A percentile compares a stretch with the other conserved stretches of the same genome.
phyloP scores from a whole-genome alignment of 2,888 invertebrate genomes.

The Eumerus sabulonum region DNA sequence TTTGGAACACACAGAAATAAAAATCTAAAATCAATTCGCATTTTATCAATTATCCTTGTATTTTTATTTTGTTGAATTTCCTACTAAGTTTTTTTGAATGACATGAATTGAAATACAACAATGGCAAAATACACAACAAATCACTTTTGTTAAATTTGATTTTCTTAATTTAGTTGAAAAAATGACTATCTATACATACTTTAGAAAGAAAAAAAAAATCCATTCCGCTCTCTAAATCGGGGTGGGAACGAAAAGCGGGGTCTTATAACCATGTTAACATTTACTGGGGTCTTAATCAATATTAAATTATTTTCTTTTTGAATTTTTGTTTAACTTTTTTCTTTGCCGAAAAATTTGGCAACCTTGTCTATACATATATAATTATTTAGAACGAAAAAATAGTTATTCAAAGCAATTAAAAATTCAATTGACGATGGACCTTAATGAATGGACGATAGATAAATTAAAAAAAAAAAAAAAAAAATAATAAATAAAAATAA shows the following conservation, averaged over 20 bases:
- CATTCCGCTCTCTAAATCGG: conserved; percentile 14
- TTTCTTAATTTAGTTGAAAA: conserved; percentile 6
- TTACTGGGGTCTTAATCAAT: conserved; percentile 38
- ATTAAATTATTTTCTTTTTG: conserved; percentile 36
- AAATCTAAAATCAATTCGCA: conserved; percentile 47
- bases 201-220: too few relatives aligned
- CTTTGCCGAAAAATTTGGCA: conserved; percentile 39
- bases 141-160: conserved; percentile 40
- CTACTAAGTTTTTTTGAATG: conserved; percentile 26
- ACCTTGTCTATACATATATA: conserved; percentile 33
- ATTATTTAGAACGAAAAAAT: conserved; percentile 22
- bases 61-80: conserved; percentile 25
- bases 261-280: conserved; percentile 53
- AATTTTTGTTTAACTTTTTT: conserved; percentile 24
- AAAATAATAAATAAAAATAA: neutral
- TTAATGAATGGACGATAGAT: conserved; percentile 9
- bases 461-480: neutral
- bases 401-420: too few relatives aligned
- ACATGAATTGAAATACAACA: conserved; percentile 55
- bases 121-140: conserved; percentile 69
- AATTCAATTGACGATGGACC: too few relatives aligned
- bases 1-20: conserved; percentile 26
- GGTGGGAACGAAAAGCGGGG: conserved; percentile 25
- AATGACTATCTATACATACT: conserved; percentile 51
- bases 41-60: conserved; percentile 12